Conservation (phyloP, 2,888 invertebrate genomes). For the Mythimna lalbum region DNA sequence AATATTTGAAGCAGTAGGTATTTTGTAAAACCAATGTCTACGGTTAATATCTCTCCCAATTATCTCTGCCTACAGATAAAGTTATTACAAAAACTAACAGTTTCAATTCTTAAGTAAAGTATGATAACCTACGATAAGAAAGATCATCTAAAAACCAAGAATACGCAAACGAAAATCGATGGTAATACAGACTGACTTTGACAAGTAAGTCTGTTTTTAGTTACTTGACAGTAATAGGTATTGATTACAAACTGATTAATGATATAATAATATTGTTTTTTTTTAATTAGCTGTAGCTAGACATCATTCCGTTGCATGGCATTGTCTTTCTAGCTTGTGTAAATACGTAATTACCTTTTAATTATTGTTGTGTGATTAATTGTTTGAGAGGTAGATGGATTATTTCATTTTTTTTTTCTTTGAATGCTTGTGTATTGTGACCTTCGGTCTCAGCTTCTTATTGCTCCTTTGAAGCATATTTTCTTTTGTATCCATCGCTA, state of each 20-base stretch:
- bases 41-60: background rate
- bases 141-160: constrained; percentile 5
- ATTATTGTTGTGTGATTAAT: constrained; percentile 3
- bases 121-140: constrained; percentile 38
- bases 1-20: background rate
- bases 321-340: constrained; percentile 4
- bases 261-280: background rate
- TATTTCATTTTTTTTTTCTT: no score
- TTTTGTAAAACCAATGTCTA: background rate
- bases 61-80: background rate
- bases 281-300: background rate
- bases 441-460: no score
- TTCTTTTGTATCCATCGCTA: no score
- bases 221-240: no score
- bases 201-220: no score
- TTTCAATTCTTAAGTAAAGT: constrained; percentile 12
- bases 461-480: background rate
- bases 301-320: constrained; percentile 1
- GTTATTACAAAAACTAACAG: background rate
- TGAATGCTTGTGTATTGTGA: no score
- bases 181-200: background rate
- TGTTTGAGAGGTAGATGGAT: background rate
- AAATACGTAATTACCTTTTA: background rate
- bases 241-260: constrained; percentile 25
- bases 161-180: background rate